Evolutionary conservation across 2,797 vertebrate genomes (phyloP).

Genomic region (Oophaga sylvatica): DNA sequence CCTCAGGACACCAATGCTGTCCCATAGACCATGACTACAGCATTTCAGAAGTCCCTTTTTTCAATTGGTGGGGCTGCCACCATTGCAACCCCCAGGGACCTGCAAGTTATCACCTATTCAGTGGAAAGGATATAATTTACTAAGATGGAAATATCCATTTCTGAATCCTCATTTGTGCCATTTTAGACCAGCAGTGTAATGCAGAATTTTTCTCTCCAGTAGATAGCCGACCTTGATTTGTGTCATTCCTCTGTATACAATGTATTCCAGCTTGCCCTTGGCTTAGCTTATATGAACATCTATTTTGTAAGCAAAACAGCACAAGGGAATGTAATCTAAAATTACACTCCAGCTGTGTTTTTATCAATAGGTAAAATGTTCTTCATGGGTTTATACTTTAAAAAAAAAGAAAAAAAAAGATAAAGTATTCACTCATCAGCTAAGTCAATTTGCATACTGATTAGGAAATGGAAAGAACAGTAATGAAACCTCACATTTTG

Average conservation of each 20-base stretch:
- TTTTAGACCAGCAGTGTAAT: not conserved
- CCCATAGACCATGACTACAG: no score
- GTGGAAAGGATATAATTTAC: not conserved
- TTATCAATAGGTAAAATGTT: conserved; percentile 57
- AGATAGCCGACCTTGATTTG: not conserved
- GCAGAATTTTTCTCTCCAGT: not conserved
- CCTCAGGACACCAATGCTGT: no score
- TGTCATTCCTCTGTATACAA: not conserved
- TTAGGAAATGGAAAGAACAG: conserved; percentile 30
- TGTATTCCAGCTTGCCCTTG: conserved; percentile 14
- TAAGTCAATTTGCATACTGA: conserved; percentile 53
- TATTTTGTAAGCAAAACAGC: conserved; percentile 2
- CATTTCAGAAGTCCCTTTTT: no score
- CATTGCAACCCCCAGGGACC: no score
- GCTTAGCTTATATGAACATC: conserved; percentile 8
- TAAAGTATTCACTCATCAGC: not conserved
- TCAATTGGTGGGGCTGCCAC: no score
- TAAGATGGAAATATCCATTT: not conserved
- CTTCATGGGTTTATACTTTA: conserved; percentile 12
- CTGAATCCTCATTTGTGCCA: not conserved
- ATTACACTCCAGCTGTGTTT: conserved; percentile 58
- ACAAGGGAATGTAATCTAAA: conserved; percentile 32
- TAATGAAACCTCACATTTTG: conserved; percentile 35
- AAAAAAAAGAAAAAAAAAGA: conserved; percentile 38
- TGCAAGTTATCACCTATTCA: no score